phyloP scores from a whole-genome alignment of 2,888 invertebrate genomes.

The Heliconius cydno region DNA sequence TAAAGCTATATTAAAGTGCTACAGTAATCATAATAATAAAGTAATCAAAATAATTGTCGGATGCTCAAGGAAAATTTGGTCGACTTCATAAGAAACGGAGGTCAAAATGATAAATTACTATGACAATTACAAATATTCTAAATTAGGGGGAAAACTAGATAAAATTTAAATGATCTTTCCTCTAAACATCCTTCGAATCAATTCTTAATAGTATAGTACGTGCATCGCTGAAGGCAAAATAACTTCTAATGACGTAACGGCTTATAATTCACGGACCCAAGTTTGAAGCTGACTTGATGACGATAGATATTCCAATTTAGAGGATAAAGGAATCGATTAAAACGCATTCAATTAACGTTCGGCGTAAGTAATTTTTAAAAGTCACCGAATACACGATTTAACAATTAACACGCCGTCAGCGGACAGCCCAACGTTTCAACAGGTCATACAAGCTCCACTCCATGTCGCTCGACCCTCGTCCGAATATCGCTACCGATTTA shows the following conservation, averaged over 20 bases:
- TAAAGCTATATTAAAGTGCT: neutral
- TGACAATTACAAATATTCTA: slow-evolving; percentile 30
- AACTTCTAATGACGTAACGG: neutral
- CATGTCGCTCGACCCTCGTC: slow-evolving; percentile 32
- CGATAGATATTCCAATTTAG: neutral
- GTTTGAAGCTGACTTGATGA: neutral
- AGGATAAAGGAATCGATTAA: neutral
- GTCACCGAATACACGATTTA: slow-evolving; percentile 29
- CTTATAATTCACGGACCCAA: neutral
- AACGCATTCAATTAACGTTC: neutral
- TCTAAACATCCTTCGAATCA: slow-evolving; percentile 34
- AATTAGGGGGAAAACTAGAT: slow-evolving; percentile 42
- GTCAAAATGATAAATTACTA: slow-evolving; percentile 1
- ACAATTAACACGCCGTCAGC: slow-evolving; percentile 40
- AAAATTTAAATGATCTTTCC: slow-evolving; percentile 37
- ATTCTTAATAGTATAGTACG: slow-evolving; percentile 16
- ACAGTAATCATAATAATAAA: neutral
- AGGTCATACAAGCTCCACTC: slow-evolving; percentile 35
- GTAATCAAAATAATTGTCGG: neutral
- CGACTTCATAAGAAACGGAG: neutral
- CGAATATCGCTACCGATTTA: slow-evolving; percentile 27
- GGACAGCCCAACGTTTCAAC: slow-evolving; percentile 39
- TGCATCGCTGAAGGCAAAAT: slow-evolving; percentile 4
- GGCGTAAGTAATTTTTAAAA: neutral
- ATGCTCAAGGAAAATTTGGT: slow-evolving; percentile 1